Conservation (phyloP, 2,797 vertebrate genomes). For the Melopsittacus undulatus region DNA sequence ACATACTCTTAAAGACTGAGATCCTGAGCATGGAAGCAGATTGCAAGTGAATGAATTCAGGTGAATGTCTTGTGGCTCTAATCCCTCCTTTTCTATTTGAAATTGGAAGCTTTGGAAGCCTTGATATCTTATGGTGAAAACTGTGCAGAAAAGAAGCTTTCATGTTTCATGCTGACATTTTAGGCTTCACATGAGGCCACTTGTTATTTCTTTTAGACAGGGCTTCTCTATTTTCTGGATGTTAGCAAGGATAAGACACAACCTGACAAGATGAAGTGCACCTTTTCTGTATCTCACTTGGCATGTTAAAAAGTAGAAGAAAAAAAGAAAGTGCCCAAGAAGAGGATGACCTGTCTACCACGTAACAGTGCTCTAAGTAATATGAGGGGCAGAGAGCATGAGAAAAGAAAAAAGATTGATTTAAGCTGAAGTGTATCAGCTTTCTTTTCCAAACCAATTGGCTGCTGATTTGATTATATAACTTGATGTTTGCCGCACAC, state of each 20-base stretch:
- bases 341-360: not conserved
- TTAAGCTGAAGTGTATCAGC: not conserved
- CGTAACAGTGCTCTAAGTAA: not conserved
- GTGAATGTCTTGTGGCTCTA: conserved; percentile 12
- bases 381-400: not conserved
- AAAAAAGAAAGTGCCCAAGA: not conserved
- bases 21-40: not conserved
- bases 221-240: not conserved
- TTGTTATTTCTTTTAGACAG: conserved; percentile 29
- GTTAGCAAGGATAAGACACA: not conserved
- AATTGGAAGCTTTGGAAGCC: conserved; percentile 2
- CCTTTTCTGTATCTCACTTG: not conserved
- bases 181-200: conserved; percentile 2
- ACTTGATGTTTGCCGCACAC: not conserved
- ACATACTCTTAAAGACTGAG: not conserved
- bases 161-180: conserved; percentile 46
- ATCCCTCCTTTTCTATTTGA: conserved; percentile 17
- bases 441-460: not conserved
- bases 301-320: not conserved
- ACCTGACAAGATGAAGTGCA: not conserved
- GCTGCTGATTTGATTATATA: not conserved
- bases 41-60: conserved; percentile 45
- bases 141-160: not conserved
- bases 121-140: conserved; percentile 6
- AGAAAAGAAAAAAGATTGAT: not conserved